phyloP scores from a whole-genome alignment of 2,113 vertebrate genomes.

The Laterallus jamaicensis region DNA sequence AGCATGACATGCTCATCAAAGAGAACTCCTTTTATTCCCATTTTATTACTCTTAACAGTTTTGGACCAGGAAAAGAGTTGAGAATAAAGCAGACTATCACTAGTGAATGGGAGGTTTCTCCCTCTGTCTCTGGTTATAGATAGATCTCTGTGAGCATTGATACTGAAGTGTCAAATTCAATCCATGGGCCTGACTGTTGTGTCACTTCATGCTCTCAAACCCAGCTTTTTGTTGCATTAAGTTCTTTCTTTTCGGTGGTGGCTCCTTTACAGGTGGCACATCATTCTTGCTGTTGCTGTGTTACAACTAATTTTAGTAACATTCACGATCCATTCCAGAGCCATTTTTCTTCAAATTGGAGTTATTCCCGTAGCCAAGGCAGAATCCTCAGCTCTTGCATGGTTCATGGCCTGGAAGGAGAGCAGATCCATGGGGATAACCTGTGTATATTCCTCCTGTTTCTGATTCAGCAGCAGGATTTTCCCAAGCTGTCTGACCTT shows the following conservation, averaged over 20 bases:
- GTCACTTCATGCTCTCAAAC: not conserved
- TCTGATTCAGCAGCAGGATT: not conserved
- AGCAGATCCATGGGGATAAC: not conserved
- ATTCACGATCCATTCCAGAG: not conserved
- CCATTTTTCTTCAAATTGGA: not conserved
- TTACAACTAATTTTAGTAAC: not conserved
- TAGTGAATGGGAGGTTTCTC: not conserved
- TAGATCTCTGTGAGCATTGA: not conserved
- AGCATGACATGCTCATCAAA: not conserved
- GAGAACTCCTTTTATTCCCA: not conserved
- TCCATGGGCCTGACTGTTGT: not conserved
- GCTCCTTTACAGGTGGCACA: not conserved
- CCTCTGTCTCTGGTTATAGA: not conserved
- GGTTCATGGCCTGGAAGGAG: not conserved
- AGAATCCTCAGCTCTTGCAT: not conserved
- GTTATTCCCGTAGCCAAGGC: not conserved
- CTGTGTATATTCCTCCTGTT: not conserved
- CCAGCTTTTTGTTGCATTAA: not conserved
- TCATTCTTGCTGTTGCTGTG: not conserved
- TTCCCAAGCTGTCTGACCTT: not conserved
- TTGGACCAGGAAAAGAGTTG: not conserved
- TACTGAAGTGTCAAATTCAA: not conserved
- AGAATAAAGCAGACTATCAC: not conserved
- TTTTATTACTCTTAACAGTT: not conserved
- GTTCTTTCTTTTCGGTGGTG: not conserved